phyloP scores from a whole-genome alignment of 1,140 invertebrate species.

The Drosophila azteca region DNA sequence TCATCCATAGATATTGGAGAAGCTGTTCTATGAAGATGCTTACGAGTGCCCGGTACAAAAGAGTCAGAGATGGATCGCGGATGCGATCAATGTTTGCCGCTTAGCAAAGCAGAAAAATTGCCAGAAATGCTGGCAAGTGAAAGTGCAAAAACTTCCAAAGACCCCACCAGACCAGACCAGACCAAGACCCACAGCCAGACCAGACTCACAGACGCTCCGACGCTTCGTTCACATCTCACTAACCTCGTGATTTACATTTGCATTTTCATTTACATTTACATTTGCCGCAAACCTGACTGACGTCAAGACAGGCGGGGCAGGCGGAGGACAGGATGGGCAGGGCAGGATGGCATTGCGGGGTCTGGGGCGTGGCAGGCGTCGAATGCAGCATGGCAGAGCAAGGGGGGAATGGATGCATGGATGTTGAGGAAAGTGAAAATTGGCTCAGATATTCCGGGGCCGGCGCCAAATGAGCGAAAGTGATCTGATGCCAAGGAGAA shows the following conservation, averaged over 20 bases:
- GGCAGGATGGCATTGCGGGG: conserved; percentile 6
- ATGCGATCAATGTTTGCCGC: conserved; percentile 32
- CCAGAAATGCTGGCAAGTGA: conserved; percentile 30
- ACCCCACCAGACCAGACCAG: too few relatives aligned
- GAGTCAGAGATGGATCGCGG: conserved; percentile 9
- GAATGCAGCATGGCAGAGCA: conserved; percentile 38
- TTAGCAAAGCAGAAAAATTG: conserved; percentile 53
- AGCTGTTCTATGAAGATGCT: too few relatives aligned
- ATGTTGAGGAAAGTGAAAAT: conserved; percentile 74
- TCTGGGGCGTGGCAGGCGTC: conserved; percentile 65
- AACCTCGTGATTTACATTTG: conserved; percentile 74
- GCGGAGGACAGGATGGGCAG: background rate
- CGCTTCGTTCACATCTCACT: conserved; percentile 67
- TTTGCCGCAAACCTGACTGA: conserved; percentile 44
- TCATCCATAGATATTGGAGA: too few relatives aligned
- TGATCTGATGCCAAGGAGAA: conserved; percentile 35
- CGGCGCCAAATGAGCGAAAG: conserved; percentile 60
- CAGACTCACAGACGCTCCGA: conserved; percentile 9
- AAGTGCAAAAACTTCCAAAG: conserved; percentile 22
- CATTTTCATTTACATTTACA: conserved; percentile 28
- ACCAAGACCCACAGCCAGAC: too few relatives aligned
- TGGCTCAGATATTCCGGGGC: conserved; percentile 61
- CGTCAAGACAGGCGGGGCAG: conserved; percentile 18
- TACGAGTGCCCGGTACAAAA: too few relatives aligned
- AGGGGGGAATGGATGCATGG: conserved; percentile 39